Evolutionary conservation across 64 coral and sea anemone genomes (phyloP), one percentile per base, ranked within the genome.

Genomic region (Actinia equina): DNA sequence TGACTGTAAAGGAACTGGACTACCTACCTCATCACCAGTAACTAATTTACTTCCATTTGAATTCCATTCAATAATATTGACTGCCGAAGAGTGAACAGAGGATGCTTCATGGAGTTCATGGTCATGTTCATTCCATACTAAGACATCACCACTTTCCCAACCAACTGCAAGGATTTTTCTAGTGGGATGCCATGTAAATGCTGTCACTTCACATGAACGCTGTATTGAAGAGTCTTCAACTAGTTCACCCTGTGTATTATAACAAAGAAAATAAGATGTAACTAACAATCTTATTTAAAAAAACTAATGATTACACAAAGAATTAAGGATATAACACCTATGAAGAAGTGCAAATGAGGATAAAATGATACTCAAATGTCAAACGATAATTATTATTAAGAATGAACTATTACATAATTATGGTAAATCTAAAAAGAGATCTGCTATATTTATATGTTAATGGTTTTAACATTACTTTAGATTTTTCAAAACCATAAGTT

Each of bases 71-170:
- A 98, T 45, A 44, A 89, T 79, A 52, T 64, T 85, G 17, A 98
- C 46, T 30, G 80, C 54, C 61, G 93, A 87, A 77, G 94, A 89
- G 78, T 98, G 95, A 76, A 92, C 83, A 52, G 93, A 90, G n/a
- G 71, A 63, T 61, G 87, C 87, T 70, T 98, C 96, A 79, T 94
- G 93, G 5, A 98, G 82, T 17, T 98, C 96, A 88, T 71, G 96
- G 43, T 98, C 96, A 86, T 98, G 96, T 74, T 98, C 96, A 90
- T 98, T 98, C 96, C 96, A 98, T 37, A 92, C 82, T 22, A 98
- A 77, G 20, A 98, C 84, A 62, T 98, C 96, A 25, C 96, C 96
- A 94, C 90, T 98, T 78, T 92, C 85, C 97, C 97, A 99, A 18
- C 93, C 93, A 84, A 95, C 87, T 19, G 93, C 97, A 84, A 99